phyloP scores from a whole-genome alignment of 2,797 vertebrate species.

The Octomys mimax region DNA sequence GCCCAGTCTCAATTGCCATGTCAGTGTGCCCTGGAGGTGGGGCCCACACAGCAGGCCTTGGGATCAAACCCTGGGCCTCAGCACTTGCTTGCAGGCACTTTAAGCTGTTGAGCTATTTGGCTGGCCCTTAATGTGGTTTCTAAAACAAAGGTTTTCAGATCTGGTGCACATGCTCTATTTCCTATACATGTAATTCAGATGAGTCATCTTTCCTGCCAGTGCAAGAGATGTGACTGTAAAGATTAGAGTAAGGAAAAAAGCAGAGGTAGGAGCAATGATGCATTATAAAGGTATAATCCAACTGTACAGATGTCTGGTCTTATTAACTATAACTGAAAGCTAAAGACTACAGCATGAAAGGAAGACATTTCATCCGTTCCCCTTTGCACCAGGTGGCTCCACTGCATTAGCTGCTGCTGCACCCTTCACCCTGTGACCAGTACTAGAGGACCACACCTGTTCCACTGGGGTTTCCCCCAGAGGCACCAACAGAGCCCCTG shows the following conservation, averaged over 20 bases:
- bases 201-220: not conserved
- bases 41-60: no score
- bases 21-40: no score
- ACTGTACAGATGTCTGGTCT: not conserved
- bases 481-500: not conserved
- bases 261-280: not conserved
- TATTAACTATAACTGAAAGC: not conserved
- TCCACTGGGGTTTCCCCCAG: not conserved
- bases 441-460: not conserved
- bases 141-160: not conserved
- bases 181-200: not conserved
- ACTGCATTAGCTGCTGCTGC: rapidly evolving
- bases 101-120: no score
- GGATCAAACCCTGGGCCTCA: no score
- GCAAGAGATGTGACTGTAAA: not conserved
- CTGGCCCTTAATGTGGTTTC: not conserved
- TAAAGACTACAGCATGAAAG: not conserved
- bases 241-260: not conserved
- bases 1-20: no score
- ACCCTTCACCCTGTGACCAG: no score
- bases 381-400: not conserved
- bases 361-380: not conserved
- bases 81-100: no score
- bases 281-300: not conserved
- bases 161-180: not conserved